Evolutionary conservation across 1,140 invertebrate species (phyloP).

Genomic region (Globodera ellingtonae): DNA sequence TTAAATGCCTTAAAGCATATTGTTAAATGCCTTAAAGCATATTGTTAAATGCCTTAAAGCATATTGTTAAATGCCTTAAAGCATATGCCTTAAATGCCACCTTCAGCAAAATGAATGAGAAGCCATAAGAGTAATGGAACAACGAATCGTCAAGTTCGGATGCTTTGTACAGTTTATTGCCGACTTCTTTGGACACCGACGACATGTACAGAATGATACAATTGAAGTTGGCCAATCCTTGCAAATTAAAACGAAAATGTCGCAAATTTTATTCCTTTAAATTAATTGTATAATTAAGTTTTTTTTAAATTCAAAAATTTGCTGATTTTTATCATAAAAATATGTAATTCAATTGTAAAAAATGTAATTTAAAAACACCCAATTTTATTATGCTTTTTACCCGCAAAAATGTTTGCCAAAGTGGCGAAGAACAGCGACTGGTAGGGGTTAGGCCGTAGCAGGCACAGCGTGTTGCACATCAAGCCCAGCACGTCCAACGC

Average conservation of each 20-base stretch:
- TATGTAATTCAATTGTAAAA: too few species aligned
- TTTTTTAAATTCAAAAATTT: too few species aligned
- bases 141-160: constrained; percentile 64
- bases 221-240: constrained; percentile 59
- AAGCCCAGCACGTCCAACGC: constrained; percentile 45
- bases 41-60: background rate
- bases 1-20: background rate
- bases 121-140: constrained; percentile 63
- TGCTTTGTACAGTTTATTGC: constrained; percentile 61
- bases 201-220: constrained; percentile 64
- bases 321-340: too few species aligned
- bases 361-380: too few species aligned
- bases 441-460: constrained; percentile 40
- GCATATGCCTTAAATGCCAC: too few species aligned
- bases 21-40: background rate
- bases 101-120: constrained; percentile 60
- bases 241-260: background rate
- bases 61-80: constrained; percentile 9
- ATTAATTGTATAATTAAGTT: too few species aligned
- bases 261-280: too few species aligned
- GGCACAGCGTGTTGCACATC: constrained; percentile 10
- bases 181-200: constrained; percentile 63
- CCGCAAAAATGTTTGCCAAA: constrained; percentile 58
- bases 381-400: constrained; percentile 20
- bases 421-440: constrained; percentile 54